These are phyloP conservation scores for Tenthredo livida DNA, from an alignment of 2,888 invertebrate species.

Conservation along the genomic window DNA sequence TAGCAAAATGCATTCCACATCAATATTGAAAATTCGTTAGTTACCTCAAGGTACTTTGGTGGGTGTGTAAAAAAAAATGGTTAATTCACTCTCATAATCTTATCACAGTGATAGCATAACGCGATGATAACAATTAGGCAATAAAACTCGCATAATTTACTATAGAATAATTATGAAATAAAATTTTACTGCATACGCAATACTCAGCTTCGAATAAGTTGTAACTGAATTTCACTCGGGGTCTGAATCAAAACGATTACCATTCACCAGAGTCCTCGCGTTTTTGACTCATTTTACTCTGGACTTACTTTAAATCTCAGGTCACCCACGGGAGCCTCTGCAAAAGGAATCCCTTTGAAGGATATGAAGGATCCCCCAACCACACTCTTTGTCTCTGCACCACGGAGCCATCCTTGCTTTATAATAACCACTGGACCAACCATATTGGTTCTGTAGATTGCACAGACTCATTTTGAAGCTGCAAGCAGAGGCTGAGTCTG, in stretches of 20 bases:
- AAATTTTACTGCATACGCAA: not conserved
- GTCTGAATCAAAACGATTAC: not conserved
- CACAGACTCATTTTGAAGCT: not conserved
- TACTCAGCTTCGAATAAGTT: not conserved
- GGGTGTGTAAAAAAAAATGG: not conserved
- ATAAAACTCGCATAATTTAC: not conserved
- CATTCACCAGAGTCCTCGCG: not conserved
- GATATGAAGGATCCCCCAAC: conserved; percentile 68
- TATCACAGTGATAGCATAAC: not conserved
- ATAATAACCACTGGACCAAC: not conserved
- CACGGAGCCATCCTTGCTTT: conserved; percentile 45
- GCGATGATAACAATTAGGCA: not conserved
- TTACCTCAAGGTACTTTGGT: not conserved
- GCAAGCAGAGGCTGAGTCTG: not conserved
- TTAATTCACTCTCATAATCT: not conserved
- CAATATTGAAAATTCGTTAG: not conserved
- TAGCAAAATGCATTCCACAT: not conserved
- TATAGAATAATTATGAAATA: not conserved
- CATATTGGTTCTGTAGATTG: not conserved
- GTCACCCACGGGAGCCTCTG: conserved; percentile 74
- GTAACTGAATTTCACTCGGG: not conserved
- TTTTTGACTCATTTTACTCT: not conserved
- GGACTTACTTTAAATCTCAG: conserved; percentile 75
- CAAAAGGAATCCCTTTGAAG: conserved; percentile 76
- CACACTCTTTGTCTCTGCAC: conserved; percentile 56